Conservation (phyloP, 2,113 vertebrate species). For the Takifugu bimaculatus region DNA sequence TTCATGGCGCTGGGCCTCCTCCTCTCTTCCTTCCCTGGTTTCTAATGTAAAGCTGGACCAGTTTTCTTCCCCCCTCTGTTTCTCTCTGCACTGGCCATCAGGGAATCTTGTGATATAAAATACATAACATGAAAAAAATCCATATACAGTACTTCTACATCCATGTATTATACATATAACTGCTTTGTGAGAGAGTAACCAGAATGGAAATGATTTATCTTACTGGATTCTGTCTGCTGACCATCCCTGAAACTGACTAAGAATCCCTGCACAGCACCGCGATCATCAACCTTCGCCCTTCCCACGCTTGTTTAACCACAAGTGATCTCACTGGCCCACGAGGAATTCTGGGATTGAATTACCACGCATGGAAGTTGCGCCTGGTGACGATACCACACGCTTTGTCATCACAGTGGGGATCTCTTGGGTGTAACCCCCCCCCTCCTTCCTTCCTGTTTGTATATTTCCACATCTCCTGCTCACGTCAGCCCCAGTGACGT, state of each 20-base stretch:
- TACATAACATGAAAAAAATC: constrained; percentile 27
- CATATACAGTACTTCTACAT: constrained; percentile 53
- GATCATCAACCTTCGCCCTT: neutral
- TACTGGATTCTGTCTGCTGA: constrained; percentile 17
- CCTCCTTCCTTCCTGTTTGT: constrained; percentile 55
- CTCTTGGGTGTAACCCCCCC: neutral
- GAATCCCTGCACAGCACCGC: neutral
- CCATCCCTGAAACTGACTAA: constrained; percentile 25
- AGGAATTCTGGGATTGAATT: constrained; percentile 47
- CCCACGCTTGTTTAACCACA: neutral
- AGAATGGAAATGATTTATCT: neutral
- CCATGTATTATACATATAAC: constrained; percentile 49
- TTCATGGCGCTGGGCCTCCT: constrained; percentile 43
- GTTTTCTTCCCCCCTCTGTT: constrained; percentile 10
- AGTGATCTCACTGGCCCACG: constrained; percentile 23
- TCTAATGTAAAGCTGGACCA: constrained; percentile 43
- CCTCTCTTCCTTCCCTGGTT: constrained; percentile 36
- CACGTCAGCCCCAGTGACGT: constrained; percentile 41
- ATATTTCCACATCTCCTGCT: constrained; percentile 62
- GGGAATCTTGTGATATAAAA: constrained; percentile 70
- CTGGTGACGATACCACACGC: constrained; percentile 34
- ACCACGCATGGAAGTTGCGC: constrained; percentile 26
- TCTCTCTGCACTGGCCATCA: constrained; percentile 66
- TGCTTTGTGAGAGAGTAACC: constrained; percentile 24
- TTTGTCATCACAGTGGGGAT: constrained; percentile 2